Conservation (phyloP, 2,888 invertebrate species). For the Dryocosmus kuriphilus region DNA sequence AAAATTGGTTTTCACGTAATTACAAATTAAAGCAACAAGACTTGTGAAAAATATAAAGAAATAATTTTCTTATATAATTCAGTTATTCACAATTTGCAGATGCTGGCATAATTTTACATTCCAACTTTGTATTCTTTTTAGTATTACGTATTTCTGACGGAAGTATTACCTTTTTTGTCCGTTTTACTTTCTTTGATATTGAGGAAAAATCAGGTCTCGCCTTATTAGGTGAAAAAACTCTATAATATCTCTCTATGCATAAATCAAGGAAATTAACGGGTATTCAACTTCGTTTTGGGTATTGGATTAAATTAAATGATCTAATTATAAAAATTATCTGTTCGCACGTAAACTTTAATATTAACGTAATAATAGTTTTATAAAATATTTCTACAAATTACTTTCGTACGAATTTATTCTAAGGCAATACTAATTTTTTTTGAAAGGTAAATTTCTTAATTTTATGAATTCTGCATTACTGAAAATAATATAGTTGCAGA, state of each 20-base stretch:
- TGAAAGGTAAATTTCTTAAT: no score
- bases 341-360: no score
- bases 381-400: no score
- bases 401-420: no score
- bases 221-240: background rate
- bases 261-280: background rate
- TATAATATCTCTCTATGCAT: background rate
- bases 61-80: constrained; percentile 2
- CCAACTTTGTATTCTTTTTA: background rate
- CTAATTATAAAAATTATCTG: no score
- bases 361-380: no score
- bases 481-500: background rate
- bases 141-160: background rate
- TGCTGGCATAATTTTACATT: constrained; percentile 4
- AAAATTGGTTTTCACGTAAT: constrained; percentile 22
- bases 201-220: background rate
- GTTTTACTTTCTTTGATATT: background rate
- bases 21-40: constrained; percentile 20
- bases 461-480: background rate
- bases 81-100: background rate
- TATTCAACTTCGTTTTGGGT: no score
- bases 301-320: no score
- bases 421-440: no score
- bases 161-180: no score
- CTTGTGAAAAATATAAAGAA: background rate